Evolutionary conservation across 2,888 invertebrate genomes (phyloP).

Genomic region (Cancer borealis): DNA sequence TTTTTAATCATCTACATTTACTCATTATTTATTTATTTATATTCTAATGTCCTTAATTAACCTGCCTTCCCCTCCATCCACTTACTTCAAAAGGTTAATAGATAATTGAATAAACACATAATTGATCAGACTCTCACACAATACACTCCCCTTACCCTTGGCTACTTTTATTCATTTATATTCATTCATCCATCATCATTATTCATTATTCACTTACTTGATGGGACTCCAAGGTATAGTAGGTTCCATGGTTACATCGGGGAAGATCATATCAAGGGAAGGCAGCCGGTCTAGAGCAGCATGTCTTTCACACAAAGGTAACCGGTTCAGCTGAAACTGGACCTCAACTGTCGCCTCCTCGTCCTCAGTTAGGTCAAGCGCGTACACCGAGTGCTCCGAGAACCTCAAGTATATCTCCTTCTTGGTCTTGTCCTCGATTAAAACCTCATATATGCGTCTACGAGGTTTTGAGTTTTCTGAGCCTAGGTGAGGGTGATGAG

Average conservation of each 20-base stretch:
- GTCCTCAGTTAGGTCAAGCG: conserved; percentile 84
- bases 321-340: conserved; percentile 89
- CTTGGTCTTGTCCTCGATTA: conserved; percentile 90
- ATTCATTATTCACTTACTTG: conserved; percentile 80
- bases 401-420: conserved; percentile 87
- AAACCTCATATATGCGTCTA: conserved; percentile 85
- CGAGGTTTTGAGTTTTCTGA: neutral
- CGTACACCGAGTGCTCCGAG: conserved; percentile 85
- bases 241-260: conserved; percentile 84
- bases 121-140: too few relatives aligned
- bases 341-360: conserved; percentile 86
- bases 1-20: too few relatives aligned
- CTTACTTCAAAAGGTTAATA: neutral
- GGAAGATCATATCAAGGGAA: conserved; percentile 87
- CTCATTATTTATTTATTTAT: too few relatives aligned
- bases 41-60: too few relatives aligned
- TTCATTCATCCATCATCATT: neutral
- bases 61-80: too few relatives aligned
- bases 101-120: too few relatives aligned
- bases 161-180: too few relatives aligned
- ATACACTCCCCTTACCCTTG: neutral
- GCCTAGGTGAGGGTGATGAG: neutral
- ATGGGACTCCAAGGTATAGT: conserved; percentile 86
- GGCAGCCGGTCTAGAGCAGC: conserved; percentile 88
- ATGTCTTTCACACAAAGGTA: conserved; percentile 92